These are phyloP conservation scores for Acanthurus lineatus DNA, from an alignment of 2,797 vertebrate genomes.

Conservation along the genomic window DNA sequence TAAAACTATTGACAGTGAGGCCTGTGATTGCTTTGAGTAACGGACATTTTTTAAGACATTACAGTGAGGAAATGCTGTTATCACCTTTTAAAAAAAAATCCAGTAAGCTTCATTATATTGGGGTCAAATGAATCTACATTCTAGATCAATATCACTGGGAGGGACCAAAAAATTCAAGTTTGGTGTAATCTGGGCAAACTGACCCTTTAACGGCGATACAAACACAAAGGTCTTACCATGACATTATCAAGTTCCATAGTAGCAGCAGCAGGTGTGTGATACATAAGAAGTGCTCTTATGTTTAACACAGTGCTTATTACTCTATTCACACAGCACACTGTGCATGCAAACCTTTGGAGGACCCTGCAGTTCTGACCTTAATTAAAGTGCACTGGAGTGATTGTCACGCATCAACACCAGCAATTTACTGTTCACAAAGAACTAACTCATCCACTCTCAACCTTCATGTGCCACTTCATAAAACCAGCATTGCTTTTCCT, in stretches of 20 bases:
- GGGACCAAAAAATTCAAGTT: neutral
- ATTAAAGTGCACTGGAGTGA: conserved; percentile 38
- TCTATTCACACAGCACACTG: neutral
- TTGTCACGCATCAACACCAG: conserved; percentile 10
- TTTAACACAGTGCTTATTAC: conserved; percentile 1
- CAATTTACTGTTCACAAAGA: conserved; percentile 37
- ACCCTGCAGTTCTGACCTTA: conserved; percentile 18
- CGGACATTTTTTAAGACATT: neutral
- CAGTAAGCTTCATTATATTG: neutral
- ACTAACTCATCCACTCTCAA: conserved; percentile 27
- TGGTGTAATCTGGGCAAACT: neutral
- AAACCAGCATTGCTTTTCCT: conserved; percentile 44
- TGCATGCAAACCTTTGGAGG: neutral
- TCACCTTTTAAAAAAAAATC: neutral
- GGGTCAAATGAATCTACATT: neutral
- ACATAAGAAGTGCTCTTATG: neutral
- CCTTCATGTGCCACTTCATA: conserved; percentile 35
- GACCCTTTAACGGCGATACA: neutral
- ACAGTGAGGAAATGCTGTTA: neutral
- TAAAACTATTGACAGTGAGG: neutral
- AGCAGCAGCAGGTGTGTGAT: conserved; percentile 4
- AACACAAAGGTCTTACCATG: neutral
- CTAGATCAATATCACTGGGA: neutral
- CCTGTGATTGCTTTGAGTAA: neutral
- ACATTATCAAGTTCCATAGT: conserved; percentile 10